phyloP scores from a whole-genome alignment of 2,888 invertebrate genomes.

The Mellilla xanthometata region DNA sequence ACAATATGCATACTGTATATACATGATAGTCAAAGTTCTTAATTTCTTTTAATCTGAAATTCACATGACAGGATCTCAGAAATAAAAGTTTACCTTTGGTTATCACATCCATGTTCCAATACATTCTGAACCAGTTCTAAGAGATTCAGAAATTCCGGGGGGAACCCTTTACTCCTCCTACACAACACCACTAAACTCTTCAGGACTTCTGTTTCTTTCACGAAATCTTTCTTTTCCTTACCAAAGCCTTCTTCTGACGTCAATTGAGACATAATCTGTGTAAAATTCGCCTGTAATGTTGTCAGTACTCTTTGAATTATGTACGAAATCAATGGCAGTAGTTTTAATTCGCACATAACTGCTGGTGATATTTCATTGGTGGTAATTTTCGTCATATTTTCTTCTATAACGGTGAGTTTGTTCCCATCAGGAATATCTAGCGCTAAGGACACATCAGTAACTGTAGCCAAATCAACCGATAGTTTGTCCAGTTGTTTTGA shows the following conservation, averaged over 20 bases:
- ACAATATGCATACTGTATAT: too few relatives aligned
- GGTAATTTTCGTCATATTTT: slow-evolving; percentile 39
- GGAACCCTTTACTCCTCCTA: slow-evolving; percentile 49
- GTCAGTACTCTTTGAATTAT: slow-evolving; percentile 64
- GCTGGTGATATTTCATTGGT: slow-evolving; percentile 19
- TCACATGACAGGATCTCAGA: too few relatives aligned
- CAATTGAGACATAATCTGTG: slow-evolving; percentile 37
- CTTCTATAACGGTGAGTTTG: slow-evolving; percentile 39
- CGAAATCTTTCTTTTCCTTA: slow-evolving; percentile 2
- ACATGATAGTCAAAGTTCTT: too few relatives aligned
- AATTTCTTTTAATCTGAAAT: too few relatives aligned
- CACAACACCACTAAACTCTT: slow-evolving; percentile 39
- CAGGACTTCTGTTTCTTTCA: slow-evolving; percentile 35
- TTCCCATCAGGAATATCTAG: slow-evolving; percentile 53
- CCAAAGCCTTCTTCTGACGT: slow-evolving; percentile 24
- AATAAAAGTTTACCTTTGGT: slow-evolving; percentile 44
- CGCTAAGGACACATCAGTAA: slow-evolving; percentile 46
- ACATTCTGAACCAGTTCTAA: slow-evolving; percentile 50
- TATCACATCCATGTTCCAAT: slow-evolving; percentile 32
- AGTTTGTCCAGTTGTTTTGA: slow-evolving; percentile 52
- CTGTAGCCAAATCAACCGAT: slow-evolving; percentile 32
- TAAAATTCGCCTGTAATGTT: slow-evolving; percentile 46
- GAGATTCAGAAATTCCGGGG: slow-evolving; percentile 53
- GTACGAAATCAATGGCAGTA: slow-evolving; percentile 83
- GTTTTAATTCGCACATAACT: slow-evolving; percentile 42